Evolutionary conservation across 2,113 vertebrate species (phyloP), one percentile per base, ranked within the genome.

Genomic region (Caracal caracal): DNA sequence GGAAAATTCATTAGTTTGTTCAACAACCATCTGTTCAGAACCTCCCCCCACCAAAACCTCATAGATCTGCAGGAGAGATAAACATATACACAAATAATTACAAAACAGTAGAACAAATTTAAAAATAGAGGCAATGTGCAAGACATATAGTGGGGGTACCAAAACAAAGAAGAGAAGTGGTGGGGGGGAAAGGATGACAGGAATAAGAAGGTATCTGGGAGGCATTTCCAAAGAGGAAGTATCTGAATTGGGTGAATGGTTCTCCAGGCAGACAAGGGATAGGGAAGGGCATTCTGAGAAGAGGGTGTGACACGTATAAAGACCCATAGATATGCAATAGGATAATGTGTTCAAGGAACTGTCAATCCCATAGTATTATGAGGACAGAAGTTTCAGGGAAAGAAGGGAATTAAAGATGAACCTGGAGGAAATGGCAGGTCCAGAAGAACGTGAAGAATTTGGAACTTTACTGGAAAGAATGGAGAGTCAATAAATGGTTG

Each of bases 1-100:
- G 20, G 53, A 94, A 93, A 88, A 51, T 75, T 96, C 28, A 53
- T 78, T 85, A 40, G 10, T 84, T 71, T 19, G 78, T n/a, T 85
- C 30, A 90, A 79, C 33, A 94, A 49, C 5, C 40, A 40, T 71
- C 78, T 82, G 35, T 75, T 97, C n/a, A 93, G 73, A 91, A 49
- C 20, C 7, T 40, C 15, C 16, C 12, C 7, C 33, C 40, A 59
- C 24, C 5, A 49, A 73, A 93, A 88, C 26, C 35, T 93, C 51
- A 65, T 17, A 20, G 53, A 73, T 78, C 66, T 89, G 1, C 37
- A 81, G 35, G 19, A 28, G 20, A 90, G 63, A 79, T 16, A 90
- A 89, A 73, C 10, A 37, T 30, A 37, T 26, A 85, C 76, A 33
- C 26, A 82, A 53, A 92, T 53, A 83, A 61, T 81, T 68, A 61